Evolutionary conservation across 2,888 invertebrate species (phyloP).

Genomic region (Noctua fimbriata): DNA sequence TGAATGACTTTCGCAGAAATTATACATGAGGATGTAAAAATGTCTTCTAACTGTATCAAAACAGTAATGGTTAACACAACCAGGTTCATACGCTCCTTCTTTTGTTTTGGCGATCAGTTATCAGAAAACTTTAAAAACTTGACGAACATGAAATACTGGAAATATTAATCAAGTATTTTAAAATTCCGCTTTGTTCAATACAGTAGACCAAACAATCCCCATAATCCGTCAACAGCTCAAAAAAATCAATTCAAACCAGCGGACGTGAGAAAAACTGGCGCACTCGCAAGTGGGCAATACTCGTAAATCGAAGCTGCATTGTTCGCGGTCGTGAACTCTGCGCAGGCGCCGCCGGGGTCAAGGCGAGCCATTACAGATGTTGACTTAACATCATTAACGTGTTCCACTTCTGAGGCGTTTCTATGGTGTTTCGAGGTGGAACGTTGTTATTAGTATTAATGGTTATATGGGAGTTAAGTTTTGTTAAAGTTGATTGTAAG

Average conservation of each 20-base stretch:
- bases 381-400: slow-evolving; percentile 58
- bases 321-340: slow-evolving; percentile 73
- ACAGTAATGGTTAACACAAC: not conserved
- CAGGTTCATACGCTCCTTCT: not conserved
- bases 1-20: not conserved
- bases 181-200: not conserved
- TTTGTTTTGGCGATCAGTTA: not conserved
- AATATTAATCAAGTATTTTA: not conserved
- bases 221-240: slow-evolving; percentile 2
- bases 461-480: not conserved
- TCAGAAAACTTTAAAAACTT: not conserved
- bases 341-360: slow-evolving; percentile 61
- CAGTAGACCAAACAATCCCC: slow-evolving; percentile 22
- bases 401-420: slow-evolving; percentile 49
- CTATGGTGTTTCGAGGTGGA: slow-evolving; percentile 12
- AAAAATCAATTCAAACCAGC: slow-evolving; percentile 20
- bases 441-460: not conserved
- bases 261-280: slow-evolving; percentile 55
- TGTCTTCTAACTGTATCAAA: not conserved
- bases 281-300: slow-evolving; percentile 44
- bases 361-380: slow-evolving; percentile 62
- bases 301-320: slow-evolving; percentile 63
- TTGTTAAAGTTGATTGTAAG: not conserved
- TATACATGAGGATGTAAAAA: not conserved
- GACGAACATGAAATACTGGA: not conserved